phyloP scores from a whole-genome alignment of 92 coral and sea anemone species.

The Palythoa grandis region DNA sequence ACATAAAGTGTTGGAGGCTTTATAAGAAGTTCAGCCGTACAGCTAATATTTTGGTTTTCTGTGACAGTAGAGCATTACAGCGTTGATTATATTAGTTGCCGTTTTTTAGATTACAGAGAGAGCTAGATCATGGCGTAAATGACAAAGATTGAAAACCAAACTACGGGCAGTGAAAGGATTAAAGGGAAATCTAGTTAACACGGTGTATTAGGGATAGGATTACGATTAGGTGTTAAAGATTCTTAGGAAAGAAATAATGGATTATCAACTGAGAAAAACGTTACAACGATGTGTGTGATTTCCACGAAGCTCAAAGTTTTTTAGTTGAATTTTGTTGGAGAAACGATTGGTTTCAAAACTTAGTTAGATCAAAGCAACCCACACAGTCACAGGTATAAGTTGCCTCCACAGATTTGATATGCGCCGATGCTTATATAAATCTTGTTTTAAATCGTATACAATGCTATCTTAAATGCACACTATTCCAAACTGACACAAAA shows the following conservation, averaged over 20 bases:
- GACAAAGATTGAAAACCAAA: neutral
- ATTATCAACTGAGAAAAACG: neutral
- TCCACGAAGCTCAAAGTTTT: neutral
- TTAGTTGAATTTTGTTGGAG: neutral
- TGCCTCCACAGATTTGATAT: neutral
- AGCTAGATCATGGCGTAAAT: neutral
- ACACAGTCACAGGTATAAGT: no score
- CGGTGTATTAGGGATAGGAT: slow-evolving; percentile 36
- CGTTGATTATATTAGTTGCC: neutral
- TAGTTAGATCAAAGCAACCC: no score
- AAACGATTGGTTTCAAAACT: neutral
- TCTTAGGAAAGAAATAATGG: neutral
- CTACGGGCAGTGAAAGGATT: slow-evolving; percentile 23
- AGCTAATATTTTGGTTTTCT: neutral
- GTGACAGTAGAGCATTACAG: neutral
- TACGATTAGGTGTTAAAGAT: slow-evolving; percentile 38
- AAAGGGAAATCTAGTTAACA: slow-evolving; percentile 41
- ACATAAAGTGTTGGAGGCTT: neutral
- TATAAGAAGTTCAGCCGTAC: neutral
- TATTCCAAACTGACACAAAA: neutral
- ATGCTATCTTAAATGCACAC: neutral
- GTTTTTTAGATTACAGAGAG: neutral
- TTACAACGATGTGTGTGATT: neutral
- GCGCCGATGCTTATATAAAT: neutral
- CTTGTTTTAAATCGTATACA: neutral